Conservation (phyloP, 2,888 invertebrate genomes). For the Catocala nupta region DNA sequence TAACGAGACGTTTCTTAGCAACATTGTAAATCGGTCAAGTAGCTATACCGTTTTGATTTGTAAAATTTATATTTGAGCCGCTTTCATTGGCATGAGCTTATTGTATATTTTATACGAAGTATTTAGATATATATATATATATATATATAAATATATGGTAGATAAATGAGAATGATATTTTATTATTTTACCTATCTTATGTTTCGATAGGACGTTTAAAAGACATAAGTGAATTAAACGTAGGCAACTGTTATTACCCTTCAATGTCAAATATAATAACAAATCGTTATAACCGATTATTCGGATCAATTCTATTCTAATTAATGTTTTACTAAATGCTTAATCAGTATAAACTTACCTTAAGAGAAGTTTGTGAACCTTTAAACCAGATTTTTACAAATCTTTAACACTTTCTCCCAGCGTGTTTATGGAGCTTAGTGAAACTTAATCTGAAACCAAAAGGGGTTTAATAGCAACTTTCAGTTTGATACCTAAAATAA, state of each 20-base stretch:
- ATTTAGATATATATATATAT: too few relatives aligned
- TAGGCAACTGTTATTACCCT: too few relatives aligned
- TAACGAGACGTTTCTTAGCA: slow-evolving; percentile 11
- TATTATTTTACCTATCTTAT: too few relatives aligned
- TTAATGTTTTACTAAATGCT: background rate
- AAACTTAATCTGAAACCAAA: background rate
- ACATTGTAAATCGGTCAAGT: slow-evolving; percentile 8
- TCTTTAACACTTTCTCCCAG: slow-evolving; percentile 14
- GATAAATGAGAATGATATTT: too few relatives aligned
- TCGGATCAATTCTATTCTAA: too few relatives aligned
- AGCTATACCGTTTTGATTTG: slow-evolving; percentile 7
- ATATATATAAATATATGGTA: too few relatives aligned
- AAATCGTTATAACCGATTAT: too few relatives aligned
- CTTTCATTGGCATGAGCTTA: too few relatives aligned
- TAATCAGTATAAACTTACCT: background rate
- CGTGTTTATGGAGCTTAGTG: slow-evolving; percentile 4
- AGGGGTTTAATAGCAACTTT: background rate
- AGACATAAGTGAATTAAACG: too few relatives aligned
- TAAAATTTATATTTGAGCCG: background rate
- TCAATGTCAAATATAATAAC: too few relatives aligned
- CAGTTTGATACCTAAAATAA: slow-evolving; percentile 2
- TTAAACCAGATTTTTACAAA: slow-evolving; percentile 13
- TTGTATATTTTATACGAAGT: too few relatives aligned
- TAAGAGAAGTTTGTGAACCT: background rate
- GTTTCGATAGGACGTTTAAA: too few relatives aligned